Conservation (phyloP, 1,140 invertebrate genomes). For the Lepidurus couesii region DNA sequence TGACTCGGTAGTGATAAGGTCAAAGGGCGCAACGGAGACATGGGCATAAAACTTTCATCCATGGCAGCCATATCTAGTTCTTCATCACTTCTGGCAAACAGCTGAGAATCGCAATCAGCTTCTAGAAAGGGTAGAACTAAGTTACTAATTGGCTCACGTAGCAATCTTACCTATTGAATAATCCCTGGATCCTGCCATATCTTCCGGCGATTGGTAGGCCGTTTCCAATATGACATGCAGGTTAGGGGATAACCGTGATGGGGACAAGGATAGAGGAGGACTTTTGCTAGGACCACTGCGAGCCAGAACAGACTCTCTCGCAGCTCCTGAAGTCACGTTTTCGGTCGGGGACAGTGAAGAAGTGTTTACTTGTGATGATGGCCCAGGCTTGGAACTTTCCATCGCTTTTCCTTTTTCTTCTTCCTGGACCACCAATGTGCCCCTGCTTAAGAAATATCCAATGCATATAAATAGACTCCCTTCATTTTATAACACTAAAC, state of each 20-base stretch:
- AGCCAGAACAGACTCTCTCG: background rate
- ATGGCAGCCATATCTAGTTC: slow-evolving; percentile 21
- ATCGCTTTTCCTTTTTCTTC: background rate
- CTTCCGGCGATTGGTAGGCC: background rate
- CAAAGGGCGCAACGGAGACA: slow-evolving; percentile 10
- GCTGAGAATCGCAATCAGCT: background rate
- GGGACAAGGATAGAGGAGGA: background rate
- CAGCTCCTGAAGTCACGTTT: background rate
- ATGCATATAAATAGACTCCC: background rate
- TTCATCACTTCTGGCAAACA: background rate
- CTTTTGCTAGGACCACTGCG: slow-evolving; percentile 17
- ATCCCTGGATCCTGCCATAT: background rate
- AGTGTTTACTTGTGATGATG: slow-evolving; percentile 6
- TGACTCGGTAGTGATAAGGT: background rate
- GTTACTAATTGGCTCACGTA: background rate
- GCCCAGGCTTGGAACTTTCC: slow-evolving; percentile 9
- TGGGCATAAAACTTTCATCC: background rate
- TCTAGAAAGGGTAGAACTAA: background rate
- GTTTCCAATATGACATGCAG: slow-evolving; percentile 11
- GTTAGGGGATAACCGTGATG: background rate
- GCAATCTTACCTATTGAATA: background rate
- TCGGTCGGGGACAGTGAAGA: background rate
- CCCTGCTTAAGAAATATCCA: background rate
- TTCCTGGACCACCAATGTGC: background rate
- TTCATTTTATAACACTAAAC: too few species aligned